Conservation (phyloP, 2,797 vertebrate genomes). For the Malacoctenus gilli region DNA sequence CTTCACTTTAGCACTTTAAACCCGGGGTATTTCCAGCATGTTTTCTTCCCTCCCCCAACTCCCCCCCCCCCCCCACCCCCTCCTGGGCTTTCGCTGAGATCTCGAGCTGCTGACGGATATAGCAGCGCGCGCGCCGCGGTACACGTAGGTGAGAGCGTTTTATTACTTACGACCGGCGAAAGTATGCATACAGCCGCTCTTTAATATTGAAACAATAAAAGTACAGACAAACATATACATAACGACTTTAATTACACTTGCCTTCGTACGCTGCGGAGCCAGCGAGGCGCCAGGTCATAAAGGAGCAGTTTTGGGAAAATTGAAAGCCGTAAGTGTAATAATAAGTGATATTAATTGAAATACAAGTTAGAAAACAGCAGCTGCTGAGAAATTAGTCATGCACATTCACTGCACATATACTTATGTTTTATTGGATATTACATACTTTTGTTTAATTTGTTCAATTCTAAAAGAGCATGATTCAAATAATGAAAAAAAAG, state of each 20-base stretch:
- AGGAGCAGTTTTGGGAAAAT: background rate
- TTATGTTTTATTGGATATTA: too few species aligned
- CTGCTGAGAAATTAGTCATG: too few species aligned
- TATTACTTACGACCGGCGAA: conserved; percentile 35
- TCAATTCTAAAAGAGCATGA: too few species aligned
- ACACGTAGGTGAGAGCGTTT: conserved; percentile 65
- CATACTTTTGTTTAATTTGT: too few species aligned
- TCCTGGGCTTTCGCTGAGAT: conserved; percentile 77
- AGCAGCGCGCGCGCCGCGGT: conserved; percentile 51
- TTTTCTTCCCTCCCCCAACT: conserved; percentile 67
- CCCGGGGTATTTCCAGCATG: conserved; percentile 79
- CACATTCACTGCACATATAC: background rate
- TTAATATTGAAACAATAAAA: conserved; percentile 25
- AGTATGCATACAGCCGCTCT: conserved; percentile 11
- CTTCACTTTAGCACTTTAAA: conserved; percentile 82
- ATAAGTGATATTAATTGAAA: background rate
- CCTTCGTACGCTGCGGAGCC: background rate
- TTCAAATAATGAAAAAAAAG: too few species aligned
- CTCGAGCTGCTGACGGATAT: conserved; percentile 77
- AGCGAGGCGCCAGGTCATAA: too few species aligned
- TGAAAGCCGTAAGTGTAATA: too few species aligned
- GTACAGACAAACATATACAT: conserved; percentile 10
- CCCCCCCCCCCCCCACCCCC: conserved; percentile 70
- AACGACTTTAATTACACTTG: conserved; percentile 13
- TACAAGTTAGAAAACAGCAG: background rate